A percentile compares a stretch with the other conserved stretches of the same genome.
phyloP scores from a whole-genome alignment of 2,113 vertebrate species.

The Daphoenositta chrysoptera region DNA sequence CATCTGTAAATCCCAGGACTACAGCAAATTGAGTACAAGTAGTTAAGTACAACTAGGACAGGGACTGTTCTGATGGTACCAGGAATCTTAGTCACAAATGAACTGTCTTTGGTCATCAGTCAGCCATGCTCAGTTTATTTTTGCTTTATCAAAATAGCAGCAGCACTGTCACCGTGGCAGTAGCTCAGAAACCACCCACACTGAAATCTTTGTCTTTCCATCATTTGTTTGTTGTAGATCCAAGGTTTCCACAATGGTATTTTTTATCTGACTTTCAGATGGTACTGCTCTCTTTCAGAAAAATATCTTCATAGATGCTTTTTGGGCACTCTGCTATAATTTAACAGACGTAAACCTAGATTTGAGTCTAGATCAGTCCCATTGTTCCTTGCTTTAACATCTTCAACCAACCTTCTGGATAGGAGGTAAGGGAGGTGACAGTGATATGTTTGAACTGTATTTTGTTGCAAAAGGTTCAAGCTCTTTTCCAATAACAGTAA shows the following conservation, averaged over 20 bases:
- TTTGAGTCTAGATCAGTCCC: not conserved
- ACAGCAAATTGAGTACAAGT: fast-evolving
- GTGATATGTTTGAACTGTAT: not conserved
- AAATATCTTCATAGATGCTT: not conserved
- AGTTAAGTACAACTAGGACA: not conserved
- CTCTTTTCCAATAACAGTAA: not conserved
- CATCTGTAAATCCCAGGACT: not conserved
- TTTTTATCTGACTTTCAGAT: not conserved
- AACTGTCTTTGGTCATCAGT: not conserved
- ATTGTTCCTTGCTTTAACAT: not conserved
- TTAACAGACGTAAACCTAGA: not conserved
- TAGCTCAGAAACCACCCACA: not conserved
- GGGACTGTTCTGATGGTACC: not conserved
- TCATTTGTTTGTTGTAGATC: not conserved
- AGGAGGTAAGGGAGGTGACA: not conserved
- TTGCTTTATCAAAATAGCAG: not conserved
- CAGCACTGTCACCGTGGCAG: not conserved
- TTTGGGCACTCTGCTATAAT: not conserved
- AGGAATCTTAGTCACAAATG: not conserved
- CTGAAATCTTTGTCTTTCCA: not conserved
- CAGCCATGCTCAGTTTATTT: not conserved
- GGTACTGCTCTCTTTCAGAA: not conserved
- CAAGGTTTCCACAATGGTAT: not conserved
- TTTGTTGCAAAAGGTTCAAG: not conserved
- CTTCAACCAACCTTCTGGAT: not conserved